Evolutionary conservation across 2,888 invertebrate genomes (phyloP).

Genomic region (Lycaena phlaeas): DNA sequence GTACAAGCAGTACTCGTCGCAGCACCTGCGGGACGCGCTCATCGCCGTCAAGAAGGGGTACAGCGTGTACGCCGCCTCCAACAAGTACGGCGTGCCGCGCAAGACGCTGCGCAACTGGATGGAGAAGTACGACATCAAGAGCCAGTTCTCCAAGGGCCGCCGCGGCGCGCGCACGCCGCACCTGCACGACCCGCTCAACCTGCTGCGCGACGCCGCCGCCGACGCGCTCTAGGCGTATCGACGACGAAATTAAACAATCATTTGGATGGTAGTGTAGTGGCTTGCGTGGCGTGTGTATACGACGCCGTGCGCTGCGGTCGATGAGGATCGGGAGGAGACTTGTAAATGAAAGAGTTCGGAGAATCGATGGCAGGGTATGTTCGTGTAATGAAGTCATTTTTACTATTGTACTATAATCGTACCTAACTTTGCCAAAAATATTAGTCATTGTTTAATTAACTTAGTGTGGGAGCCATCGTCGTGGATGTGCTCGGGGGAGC

Average conservation of each 20-base stretch:
- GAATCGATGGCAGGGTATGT: too few relatives aligned
- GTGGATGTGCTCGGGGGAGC: too few relatives aligned
- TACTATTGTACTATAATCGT: not conserved
- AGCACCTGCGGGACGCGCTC: conserved; percentile 59
- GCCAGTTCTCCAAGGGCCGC: conserved; percentile 65
- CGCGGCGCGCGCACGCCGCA: conserved; percentile 48
- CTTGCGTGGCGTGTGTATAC: too few relatives aligned
- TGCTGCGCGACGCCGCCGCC: conserved; percentile 44
- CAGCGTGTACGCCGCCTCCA: conserved; percentile 71
- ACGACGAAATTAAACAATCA: too few relatives aligned
- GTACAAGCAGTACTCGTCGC: conserved; percentile 67
- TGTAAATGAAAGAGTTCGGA: too few relatives aligned
- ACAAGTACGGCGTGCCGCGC: conserved; percentile 68
- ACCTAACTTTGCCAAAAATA: not conserved
- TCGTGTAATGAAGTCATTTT: too few relatives aligned
- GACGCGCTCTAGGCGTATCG: conserved; percentile 48
- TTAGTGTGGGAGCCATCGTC: too few relatives aligned
- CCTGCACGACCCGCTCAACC: conserved; percentile 51
- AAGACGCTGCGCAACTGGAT: conserved; percentile 73
- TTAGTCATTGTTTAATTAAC: not conserved
- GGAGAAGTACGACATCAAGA: conserved; percentile 71
- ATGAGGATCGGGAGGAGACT: too few relatives aligned
- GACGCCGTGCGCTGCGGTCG: too few relatives aligned
- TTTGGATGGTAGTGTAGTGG: too few relatives aligned
- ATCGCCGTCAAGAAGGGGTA: conserved; percentile 68